Evolutionary conservation across 2,888 invertebrate genomes (phyloP), one percentile per base, ranked within the genome.

Genomic region (Drosophila stalkeri): DNA sequence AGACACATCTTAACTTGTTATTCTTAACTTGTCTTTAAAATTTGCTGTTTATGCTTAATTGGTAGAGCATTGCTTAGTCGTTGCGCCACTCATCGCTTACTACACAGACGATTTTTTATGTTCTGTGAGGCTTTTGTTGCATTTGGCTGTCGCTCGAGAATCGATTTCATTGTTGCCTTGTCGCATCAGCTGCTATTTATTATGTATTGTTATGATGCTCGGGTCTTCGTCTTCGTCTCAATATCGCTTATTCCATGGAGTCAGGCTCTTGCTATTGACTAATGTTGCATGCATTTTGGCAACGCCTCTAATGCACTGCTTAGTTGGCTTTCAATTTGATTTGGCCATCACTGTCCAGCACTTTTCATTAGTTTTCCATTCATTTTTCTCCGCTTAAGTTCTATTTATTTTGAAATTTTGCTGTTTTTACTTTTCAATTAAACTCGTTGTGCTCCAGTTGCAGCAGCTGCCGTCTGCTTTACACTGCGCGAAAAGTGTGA

Each of bases 111-210:
- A 63, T 70, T 75, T 73, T 73, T 76, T 64, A 52, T 59, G 49
- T 59, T 67, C 35, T 31, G n/a, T 54, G 54, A 31, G 57, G 75
- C 69, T 72, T 72, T 75, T 69, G 65, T 64, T 65, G 65, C 81
- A 77, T 70, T 77, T 61, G 35, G 63, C 64, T 71, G 79, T 73
- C 70, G 76, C 73, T 71, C 44, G 59, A 66, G 77, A 82, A 80
- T 78, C 80, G 82, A 85, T 80, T 82, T 67, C 69, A 70, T 77
- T 84, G 77, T 82, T 72, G 77, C 66, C 74, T 67, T 73, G 76
- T 79, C 68, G 68, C 59, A 79, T 82, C 81, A 75, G 64, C 77
- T 77, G 82, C 66, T 71, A 85, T 82, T 85, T 85, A 85, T 82
- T 56, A 64, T 65, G 68, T 44, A 77, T 81, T 84, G 85, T 82